A percentile compares a stretch with the other conserved stretches of the same genome.
phyloP scores from a whole-genome alignment of 2,797 vertebrate species.

The Moxostoma hubbsi region DNA sequence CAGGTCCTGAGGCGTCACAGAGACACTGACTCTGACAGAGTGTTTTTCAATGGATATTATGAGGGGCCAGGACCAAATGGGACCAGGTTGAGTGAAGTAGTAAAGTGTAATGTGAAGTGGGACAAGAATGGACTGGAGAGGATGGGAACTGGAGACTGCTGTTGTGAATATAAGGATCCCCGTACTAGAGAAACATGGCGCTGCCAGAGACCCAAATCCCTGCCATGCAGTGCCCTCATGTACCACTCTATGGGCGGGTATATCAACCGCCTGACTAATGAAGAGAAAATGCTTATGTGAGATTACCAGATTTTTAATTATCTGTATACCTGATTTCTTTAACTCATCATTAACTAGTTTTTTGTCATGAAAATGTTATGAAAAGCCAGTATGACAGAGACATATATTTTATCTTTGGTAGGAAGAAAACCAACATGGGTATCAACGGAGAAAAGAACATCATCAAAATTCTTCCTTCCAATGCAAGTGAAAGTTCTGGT shows the following conservation, averaged over 20 bases:
- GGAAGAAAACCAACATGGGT: constrained; percentile 1
- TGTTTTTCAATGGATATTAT: constrained; percentile 82
- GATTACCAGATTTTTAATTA: neutral
- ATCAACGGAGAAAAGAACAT: constrained; percentile 37
- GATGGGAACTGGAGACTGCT: constrained; percentile 69
- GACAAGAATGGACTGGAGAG: constrained; percentile 52
- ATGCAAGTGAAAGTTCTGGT: neutral
- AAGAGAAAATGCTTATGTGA: constrained; percentile 52
- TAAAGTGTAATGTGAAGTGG: constrained; percentile 74
- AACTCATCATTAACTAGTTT: neutral
- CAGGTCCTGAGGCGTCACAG: constrained; percentile 76
- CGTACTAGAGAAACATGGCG: constrained; percentile 81
- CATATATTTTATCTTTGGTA: constrained; percentile 1
- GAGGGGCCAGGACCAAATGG: constrained; percentile 65
- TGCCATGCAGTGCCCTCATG: constrained; percentile 79
- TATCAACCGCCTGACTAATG: constrained; percentile 72
- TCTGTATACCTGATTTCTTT: neutral
- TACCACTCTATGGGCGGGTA: constrained; percentile 82
- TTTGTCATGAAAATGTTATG: neutral
- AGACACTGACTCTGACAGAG: constrained; percentile 78
- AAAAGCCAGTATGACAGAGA: neutral
- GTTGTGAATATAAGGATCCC: constrained; percentile 82
- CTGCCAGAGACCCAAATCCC: constrained; percentile 79
- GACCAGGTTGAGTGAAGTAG: constrained; percentile 69
- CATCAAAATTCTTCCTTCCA: neutral